phyloP scores from a whole-genome alignment of 1,140 invertebrate genomes.

The Drosophila lowei region DNA sequence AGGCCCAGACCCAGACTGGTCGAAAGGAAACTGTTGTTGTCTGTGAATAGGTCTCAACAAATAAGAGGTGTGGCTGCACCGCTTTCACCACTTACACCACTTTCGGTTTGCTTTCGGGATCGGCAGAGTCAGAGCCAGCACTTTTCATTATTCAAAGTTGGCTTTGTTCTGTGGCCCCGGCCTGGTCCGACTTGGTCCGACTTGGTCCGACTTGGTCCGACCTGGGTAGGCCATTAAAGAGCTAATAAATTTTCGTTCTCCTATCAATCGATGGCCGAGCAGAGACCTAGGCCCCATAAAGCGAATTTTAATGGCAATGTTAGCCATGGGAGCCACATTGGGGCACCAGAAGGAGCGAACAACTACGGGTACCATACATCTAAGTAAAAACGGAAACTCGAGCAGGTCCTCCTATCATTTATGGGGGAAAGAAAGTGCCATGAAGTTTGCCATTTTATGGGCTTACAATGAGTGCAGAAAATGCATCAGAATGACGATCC shows the following conservation, averaged over 20 bases:
- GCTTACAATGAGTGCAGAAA: neutral
- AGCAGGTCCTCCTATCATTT: neutral
- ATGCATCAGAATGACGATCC: slow-evolving; percentile 33
- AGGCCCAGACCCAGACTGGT: neutral
- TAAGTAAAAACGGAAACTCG: slow-evolving; percentile 9
- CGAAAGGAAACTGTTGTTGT: slow-evolving; percentile 9
- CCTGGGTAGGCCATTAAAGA: slow-evolving; percentile 50
- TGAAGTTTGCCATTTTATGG: slow-evolving; percentile 17
- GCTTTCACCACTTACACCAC: slow-evolving; percentile 26
- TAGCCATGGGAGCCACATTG: slow-evolving; percentile 4
- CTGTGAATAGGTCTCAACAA: slow-evolving; percentile 24
- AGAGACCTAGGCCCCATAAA: slow-evolving; percentile 43
- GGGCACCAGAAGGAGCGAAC: slow-evolving; percentile 1
- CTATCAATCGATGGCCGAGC: slow-evolving; percentile 56
- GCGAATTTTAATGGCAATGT: slow-evolving; percentile 50
- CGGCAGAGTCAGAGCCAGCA: neutral
- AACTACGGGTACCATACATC: neutral
- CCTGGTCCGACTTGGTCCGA: neutral
- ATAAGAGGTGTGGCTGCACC: slow-evolving; percentile 32
- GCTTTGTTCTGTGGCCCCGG: slow-evolving; percentile 1
- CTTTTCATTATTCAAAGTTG: slow-evolving; percentile 9
- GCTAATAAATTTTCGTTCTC: slow-evolving; percentile 57
- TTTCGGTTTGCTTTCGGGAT: slow-evolving; percentile 40
- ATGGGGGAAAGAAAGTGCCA: neutral
- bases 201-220: neutral